Percentiles rank a stretch among this genome's conserved stretches.
Evolutionary conservation across 92 coral and sea anemone species (phyloP).

Genomic region (Muricea muricata): DNA sequence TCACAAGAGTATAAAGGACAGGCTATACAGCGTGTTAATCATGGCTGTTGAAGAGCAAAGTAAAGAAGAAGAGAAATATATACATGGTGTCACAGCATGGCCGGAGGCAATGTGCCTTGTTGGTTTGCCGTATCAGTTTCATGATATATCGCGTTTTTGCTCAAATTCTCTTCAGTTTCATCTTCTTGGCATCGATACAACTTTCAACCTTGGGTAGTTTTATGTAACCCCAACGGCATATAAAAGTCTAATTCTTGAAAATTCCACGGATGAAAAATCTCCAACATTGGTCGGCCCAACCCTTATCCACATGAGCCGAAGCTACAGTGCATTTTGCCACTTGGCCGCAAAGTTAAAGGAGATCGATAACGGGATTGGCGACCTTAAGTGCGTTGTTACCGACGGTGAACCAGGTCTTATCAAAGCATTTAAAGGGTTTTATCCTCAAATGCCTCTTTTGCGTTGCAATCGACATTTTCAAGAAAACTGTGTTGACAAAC

Average conservation of each 20-base stretch:
- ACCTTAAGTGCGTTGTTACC: conserved; percentile 61
- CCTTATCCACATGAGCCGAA: conserved; percentile 50
- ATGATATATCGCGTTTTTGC: conserved; percentile 52
- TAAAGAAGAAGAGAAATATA: conserved; percentile 47
- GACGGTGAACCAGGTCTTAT: conserved; percentile 70
- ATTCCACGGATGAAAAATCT: neutral
- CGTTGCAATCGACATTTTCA: neutral
- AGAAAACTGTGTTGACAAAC: neutral
- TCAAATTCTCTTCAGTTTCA: conserved; percentile 12
- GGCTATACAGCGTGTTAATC: conserved; percentile 45
- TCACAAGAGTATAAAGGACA: conserved; percentile 21
- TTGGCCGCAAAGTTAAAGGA: conserved; percentile 62
- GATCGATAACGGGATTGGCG: conserved; percentile 58
- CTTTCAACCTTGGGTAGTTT: conserved; percentile 55
- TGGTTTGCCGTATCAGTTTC: conserved; percentile 45
- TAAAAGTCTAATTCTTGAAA: conserved; percentile 11
- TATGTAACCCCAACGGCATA: conserved; percentile 58
- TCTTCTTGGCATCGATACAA: conserved; percentile 53
- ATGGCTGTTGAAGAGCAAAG: conserved; percentile 38
- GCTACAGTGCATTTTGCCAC: conserved; percentile 67
- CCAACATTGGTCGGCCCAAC: conserved; percentile 59
- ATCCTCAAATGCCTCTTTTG: conserved; percentile 38
- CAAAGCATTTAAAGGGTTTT: conserved; percentile 59
- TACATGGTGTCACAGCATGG: conserved; percentile 51
- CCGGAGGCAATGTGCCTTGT: conserved; percentile 60